A percentile compares a stretch with the other conserved stretches of the same genome.
phyloP scores from a whole-genome alignment of 2,113 vertebrate genomes.

The Coturnix japonica region DNA sequence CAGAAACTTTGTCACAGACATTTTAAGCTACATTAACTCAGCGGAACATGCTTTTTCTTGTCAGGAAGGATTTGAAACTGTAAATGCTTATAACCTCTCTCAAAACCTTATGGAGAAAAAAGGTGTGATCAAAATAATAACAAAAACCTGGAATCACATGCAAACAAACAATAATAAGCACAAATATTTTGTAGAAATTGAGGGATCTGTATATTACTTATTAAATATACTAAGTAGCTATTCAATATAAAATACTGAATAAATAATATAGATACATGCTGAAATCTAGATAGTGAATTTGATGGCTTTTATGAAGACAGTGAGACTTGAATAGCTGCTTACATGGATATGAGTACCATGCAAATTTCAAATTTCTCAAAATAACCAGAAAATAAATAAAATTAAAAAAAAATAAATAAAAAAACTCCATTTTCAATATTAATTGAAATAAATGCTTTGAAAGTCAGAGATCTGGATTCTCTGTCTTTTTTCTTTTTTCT shows the following conservation, averaged over 20 bases:
- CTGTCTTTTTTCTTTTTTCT: not conserved
- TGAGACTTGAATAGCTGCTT: not conserved
- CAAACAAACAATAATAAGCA: not conserved
- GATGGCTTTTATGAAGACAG: not conserved
- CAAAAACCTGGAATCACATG: not conserved
- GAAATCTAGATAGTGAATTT: not conserved
- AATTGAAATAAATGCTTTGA: not conserved
- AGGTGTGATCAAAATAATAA: not conserved
- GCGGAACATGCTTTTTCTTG: not conserved
- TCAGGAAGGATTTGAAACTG: not conserved
- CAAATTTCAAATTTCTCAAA: not conserved
- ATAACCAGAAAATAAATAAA: not conserved
- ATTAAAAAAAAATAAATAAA: too few species aligned
- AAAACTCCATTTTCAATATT: not conserved
- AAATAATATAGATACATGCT: not conserved
- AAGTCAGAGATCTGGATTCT: not conserved
- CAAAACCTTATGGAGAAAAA: not conserved
- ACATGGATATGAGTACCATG: not conserved
- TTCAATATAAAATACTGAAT: not conserved
- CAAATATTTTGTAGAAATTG: not conserved
- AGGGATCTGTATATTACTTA: not conserved
- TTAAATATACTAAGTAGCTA: not conserved
- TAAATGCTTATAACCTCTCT: not conserved
- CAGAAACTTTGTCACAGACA: not conserved
- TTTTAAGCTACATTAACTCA: not conserved